These are phyloP conservation scores for Chloroceryle amazona DNA, from an alignment of 2,797 vertebrate species.

Conservation along the genomic window DNA sequence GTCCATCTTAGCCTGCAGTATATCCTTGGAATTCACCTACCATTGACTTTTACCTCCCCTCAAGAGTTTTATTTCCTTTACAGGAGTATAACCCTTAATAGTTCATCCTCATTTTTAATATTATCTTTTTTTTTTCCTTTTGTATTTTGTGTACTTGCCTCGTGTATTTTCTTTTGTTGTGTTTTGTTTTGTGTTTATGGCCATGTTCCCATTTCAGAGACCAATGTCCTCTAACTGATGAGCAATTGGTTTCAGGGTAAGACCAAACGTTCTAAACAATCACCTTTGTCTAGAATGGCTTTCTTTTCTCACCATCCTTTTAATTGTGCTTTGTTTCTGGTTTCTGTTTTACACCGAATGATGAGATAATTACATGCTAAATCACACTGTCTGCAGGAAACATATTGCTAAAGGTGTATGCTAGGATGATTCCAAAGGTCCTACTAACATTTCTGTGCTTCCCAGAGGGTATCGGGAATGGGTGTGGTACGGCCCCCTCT, in stretches of 20 bases:
- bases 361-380: slow-evolving; percentile 63
- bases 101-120: slow-evolving; percentile 58
- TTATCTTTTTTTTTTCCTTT: slow-evolving; percentile 46
- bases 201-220: slow-evolving; percentile 96
- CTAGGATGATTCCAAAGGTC: slow-evolving; percentile 24
- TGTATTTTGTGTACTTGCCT: slow-evolving; percentile 77
- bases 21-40: background rate
- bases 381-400: slow-evolving; percentile 31
- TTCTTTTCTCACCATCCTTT: slow-evolving; percentile 78
- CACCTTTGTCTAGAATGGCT: slow-evolving; percentile 87
- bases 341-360: slow-evolving; percentile 65
- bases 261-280: slow-evolving; percentile 87
- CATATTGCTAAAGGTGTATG: background rate
- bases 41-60: slow-evolving; percentile 25
- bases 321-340: slow-evolving; percentile 77
- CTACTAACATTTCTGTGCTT: slow-evolving; percentile 67
- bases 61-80: background rate
- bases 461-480: background rate
- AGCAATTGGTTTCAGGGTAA: slow-evolving; percentile 98
- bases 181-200: slow-evolving; percentile 89
- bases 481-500: background rate
- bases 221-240: slow-evolving; percentile 93
- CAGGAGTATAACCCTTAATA: background rate
- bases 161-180: slow-evolving; percentile 78
- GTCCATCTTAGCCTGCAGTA: background rate